Base-by-base conservation (phyloP, 2,888 invertebrate genomes). In the Digitonthophagus gazella region DNA sequence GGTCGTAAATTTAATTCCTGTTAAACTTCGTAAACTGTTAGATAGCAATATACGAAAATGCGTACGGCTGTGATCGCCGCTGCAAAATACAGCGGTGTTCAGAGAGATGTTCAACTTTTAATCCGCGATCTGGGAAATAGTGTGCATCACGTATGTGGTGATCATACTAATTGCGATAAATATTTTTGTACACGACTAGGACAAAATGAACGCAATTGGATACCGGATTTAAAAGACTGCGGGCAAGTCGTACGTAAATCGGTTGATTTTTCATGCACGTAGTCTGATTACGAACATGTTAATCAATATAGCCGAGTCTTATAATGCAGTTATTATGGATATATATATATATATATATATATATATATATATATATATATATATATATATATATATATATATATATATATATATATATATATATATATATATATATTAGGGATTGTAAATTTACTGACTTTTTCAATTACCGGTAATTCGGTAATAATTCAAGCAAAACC, bases 271-370 rank as follows among this genome's bases (percentile, higher is more conserved):
- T 18, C 58, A 69, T 67, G 63, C 66, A n/a, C 15, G 8, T 8
- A 71, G 71, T 57, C 58, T 69, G 55, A 54, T 71, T 14, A 19
- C 64, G 15, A 67, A 67, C 20, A 67, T 69, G 69, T 28, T 19
- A 6, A 69, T 67, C 67, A 69, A 69, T 56, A 15, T 57, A 6
- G 69, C 67, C 5, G 64, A 67, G 22, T 44, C 19, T 8, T 66
- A 69, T 54, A 69, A 69, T 58, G n/a, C 64, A 2, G 44, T 67
- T n/a, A 63, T 69, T 6, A 57, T 15, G 16, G 57, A 57, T 57
- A 15, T n/a, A 57, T 14, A 14, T 4, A 5, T 2, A 16, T 15
- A 57, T 14, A 16, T 5, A 57, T 15, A n/a, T 2, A 57, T n/a
- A 16, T 57, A 15, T 16, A 14, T 14, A 1, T 57, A 11, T 14